Percentiles rank a stretch among this genome's conserved stretches.
These are phyloP conservation scores for Bothrops jararaca DNA, from an alignment of 2,113 vertebrate genomes.

Conservation along the genomic window DNA sequence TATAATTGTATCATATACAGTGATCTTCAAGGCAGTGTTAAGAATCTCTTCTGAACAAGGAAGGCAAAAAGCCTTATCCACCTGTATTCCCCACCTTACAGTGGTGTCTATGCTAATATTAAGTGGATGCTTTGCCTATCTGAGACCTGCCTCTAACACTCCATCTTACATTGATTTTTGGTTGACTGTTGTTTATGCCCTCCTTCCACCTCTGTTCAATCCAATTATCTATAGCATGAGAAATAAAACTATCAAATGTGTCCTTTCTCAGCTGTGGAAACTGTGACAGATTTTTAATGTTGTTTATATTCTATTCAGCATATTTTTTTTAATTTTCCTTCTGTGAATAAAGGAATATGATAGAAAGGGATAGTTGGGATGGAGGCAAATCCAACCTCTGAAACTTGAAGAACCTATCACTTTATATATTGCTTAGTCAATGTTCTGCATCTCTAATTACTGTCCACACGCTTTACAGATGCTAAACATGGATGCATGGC, in stretches of 20 bases:
- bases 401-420: too few species aligned
- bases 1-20: background rate
- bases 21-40: background rate
- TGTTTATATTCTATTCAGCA: background rate
- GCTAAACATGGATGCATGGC: background rate
- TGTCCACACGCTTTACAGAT: background rate
- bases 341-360: background rate
- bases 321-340: background rate
- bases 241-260: background rate
- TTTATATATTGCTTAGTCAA: background rate
- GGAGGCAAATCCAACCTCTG: background rate
- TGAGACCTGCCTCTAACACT: background rate
- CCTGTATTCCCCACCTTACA: background rate
- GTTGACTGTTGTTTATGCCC: background rate
- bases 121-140: background rate
- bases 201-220: background rate
- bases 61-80: background rate
- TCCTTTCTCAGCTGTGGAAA: background rate
- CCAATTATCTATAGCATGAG: background rate
- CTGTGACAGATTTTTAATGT: background rate
- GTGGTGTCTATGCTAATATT: background rate
- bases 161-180: background rate
- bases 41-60: background rate
- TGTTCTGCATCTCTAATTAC: background rate
- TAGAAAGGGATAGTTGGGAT: background rate